Base-by-base conservation (phyloP, 2,797 vertebrate species). In the Cuculus canorus region DNA sequence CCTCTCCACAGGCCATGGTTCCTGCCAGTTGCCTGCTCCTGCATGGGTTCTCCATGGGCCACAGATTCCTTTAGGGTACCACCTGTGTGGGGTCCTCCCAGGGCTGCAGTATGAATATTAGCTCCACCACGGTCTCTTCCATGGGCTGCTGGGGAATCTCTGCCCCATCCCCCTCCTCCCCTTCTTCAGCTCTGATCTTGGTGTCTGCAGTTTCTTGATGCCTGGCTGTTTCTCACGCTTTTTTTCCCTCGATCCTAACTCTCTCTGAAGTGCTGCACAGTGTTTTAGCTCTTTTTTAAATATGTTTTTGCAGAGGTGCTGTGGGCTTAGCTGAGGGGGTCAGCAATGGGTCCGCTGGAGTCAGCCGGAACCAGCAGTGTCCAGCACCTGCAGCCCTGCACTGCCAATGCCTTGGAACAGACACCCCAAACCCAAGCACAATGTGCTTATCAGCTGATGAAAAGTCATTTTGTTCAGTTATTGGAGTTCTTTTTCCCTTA, bases 331-430 rank as follows among this genome's bases (percentile, higher is more conserved):
- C 56, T 53, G 56, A 2, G 1, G 50, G 50, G 54, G 41, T 73
- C 7, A 39, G 61, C 37, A 1, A 33, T 25, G 17, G 25, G 35
- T 30, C 17, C 1, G 0, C 1, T n/a, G 10, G 47, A 53, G 37
- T 15, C 1, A 0, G 18, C 28, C 39, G 54, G 48, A 68, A 28
- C 7, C 1, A 1, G 21, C 27, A 12, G 6, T 15, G 32, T 37
- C 17, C 14, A 12, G 37, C 65, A 60, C 30, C 30, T 8, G 21
- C 24, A 45, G 24, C 3, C 6, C 43, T 28, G 8, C 23, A 2
- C 53, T 28, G 25, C 50, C 56, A 80, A 19, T 0, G 1, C 11
- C 37, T 43, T 35, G 43, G 15, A 28, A 33, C 2, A 0, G 64
- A 39, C 28, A 65, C 13, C 11, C 30, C 35, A 35, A 56, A 66